Base-by-base conservation (phyloP, 2,797 vertebrate species). In the Dicrostonyx torquatus region DNA sequence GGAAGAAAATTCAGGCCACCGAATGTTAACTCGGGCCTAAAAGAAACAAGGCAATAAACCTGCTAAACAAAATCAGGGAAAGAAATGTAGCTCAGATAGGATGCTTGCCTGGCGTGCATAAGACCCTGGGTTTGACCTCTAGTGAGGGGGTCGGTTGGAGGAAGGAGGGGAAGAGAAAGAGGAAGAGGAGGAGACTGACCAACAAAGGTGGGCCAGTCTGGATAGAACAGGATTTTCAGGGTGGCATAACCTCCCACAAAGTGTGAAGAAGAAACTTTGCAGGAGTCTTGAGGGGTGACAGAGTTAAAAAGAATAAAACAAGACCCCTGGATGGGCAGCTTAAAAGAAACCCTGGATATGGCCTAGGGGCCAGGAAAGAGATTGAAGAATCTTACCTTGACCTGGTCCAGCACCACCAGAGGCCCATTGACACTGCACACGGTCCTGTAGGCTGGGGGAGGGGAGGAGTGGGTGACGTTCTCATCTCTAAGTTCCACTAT, bases 341-440 rank as follows among this genome's bases (percentile, higher is more conserved):
- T 72, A 76, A 58, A 76, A 37, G 87, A 91, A 55, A 58, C 68
- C 60, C 68, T 13, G 11, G 0, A 0, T 50, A 50, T 64, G 40
- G 76, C 37, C 11, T 37, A 62, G 45, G 34, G 15, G 15, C 34
- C n/a, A 4, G 53, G 72, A 22, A 70, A 73, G 53, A 37, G 14
- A 40, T 3, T 3, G 45, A 37, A 62, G 37, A 50, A 15, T 86
- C 66, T 68, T 97, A 99, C 98, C 98, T 99, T 99, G 43, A 99
- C 98, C 0, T 98, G 98, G 97, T 99, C 98, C 97, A 99, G 98
- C 82, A 99, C 98, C 93, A 99, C 98, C 82, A 99, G 93, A 0
- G 98, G 98, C 45, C 98, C 98, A 0, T 99, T 99, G 86, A 99
- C 98, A 0, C 98, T 98, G 4, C 98, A 98, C 80, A 99, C 98